Evolutionary conservation across 2,888 invertebrate species (phyloP).

Genomic region (Epistrophe eligans): DNA sequence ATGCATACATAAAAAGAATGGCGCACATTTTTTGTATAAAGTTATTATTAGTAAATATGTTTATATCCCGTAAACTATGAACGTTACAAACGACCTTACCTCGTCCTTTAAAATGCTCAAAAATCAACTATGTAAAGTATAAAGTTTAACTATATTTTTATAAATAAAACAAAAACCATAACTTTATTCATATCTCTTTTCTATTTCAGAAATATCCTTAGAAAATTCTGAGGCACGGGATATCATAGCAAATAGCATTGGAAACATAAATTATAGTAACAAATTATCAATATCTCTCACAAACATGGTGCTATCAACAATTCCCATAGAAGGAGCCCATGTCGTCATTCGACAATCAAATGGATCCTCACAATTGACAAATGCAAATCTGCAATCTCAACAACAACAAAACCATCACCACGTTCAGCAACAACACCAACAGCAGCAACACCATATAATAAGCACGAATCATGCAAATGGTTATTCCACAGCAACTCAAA

Average conservation of each 20-base stretch:
- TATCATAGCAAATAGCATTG: constrained; percentile 69
- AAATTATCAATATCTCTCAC: constrained; percentile 53
- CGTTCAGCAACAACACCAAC: constrained; percentile 50
- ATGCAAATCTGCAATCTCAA: constrained; percentile 72
- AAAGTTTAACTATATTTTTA: background rate
- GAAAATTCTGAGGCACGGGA: constrained; percentile 82
- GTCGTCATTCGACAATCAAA: constrained; percentile 78
- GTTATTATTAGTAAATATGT: too few species aligned
- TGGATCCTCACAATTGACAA: constrained; percentile 71
- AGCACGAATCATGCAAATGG: constrained; percentile 67
- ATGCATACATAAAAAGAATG: too few species aligned
- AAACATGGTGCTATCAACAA: constrained; percentile 79
- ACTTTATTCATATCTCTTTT: background rate
- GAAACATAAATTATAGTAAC: constrained; percentile 69
- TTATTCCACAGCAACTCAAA: constrained; percentile 66
- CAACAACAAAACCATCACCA: constrained; percentile 73
- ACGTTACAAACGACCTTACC: background rate
- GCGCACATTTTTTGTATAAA: too few species aligned
- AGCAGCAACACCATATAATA: constrained; percentile 65
- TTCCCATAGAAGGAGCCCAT: constrained; percentile 78
- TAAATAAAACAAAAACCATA: background rate
- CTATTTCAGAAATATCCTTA: constrained; percentile 83
- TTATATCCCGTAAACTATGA: too few species aligned
- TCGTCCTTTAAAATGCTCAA: too few species aligned
- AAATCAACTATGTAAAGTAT: too few species aligned